Base-by-base conservation (phyloP, 2,888 invertebrate genomes). In the Liopterus haemorrhoidalis region DNA sequence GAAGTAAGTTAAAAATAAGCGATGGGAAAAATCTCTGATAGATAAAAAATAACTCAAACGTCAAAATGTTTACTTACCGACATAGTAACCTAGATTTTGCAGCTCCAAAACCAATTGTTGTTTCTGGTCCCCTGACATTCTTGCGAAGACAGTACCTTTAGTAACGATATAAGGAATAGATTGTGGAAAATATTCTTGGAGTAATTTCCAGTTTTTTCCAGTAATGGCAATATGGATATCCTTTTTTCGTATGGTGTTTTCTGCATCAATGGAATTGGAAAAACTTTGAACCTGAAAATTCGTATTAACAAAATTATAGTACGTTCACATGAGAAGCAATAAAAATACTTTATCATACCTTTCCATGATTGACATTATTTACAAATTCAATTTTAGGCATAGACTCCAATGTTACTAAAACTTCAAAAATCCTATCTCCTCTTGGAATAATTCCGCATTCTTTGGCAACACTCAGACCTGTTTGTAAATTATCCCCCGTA, bases 71-170 rank as follows among this genome's bases (percentile, higher is more conserved):
- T 48, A 71, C 86, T 73, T 60, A 78, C 89, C 89, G 35, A 93
- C 90, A 58, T 85, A 88, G 59, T 89, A 93, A 21, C 91, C 92
- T 0, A 92, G 65, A 2, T 79, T 80, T 64, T 95, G 93, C 40
- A 94, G 73, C 59, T 88, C 85, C 51, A 90, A 79, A 1, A 96
- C 79, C 1, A 95, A 73, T 50, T 94, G 88, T 53, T 93, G 92
- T 57, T 96, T 96, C 69, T 95, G 93, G 54, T 92, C 90, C 0
- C 94, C 91, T 3, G 88, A 82, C 93, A 95, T 94, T 35, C 95
- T 73, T 0, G 94, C 94, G 70, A 93, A 95, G 39, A 95, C 88
- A 0, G 85, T 83, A 1, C 94, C 93, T 9, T 83, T 76, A 0
- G 79, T 78, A 1, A 80, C 74, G 44, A 88, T 71, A 21, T 78